Base-by-base conservation (phyloP, 2,797 vertebrate species). In the Enteromius viviparus region DNA sequence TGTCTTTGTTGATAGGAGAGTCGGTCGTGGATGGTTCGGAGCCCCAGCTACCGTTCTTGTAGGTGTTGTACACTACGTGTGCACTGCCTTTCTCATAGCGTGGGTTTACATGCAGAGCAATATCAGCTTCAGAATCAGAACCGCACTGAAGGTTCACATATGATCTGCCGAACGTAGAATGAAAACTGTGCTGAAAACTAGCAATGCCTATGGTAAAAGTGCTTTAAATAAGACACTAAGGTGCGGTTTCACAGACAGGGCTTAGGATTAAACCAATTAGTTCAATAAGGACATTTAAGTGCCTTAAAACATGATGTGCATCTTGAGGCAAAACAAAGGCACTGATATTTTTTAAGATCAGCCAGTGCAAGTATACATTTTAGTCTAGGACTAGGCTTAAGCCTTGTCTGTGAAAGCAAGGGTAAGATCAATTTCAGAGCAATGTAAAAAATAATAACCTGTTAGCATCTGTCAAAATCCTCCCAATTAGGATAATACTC, bases 81-180 rank as follows among this genome's bases (percentile, higher is more conserved):
- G 4, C 60, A 1, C 84, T 80, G 8, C 34, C 0, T 0, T 51
- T 47, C 45, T 94, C 93, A 75, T 88, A 94, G 0, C 93, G 88
- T 1, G 93, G 94, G 87, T 95, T 95, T 21, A 95, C 40, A 71
- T 94, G 94, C 12, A 95, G 83, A n/a, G 93, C 94, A 4, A 94
- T 32, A 76, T 93, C 85, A 0, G 91, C 1, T 2, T 42, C 34
- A 23, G 51, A 26, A 4, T 11, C 10, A 1, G 69, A 40, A 55
- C 78, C 85, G 29, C 83, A 85, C 23, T 75, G 74, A 21, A 91
- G 72, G 34, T 85, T 78, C 72, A 90, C 87, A n/a, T 76, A n/a
- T 76, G 88, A 89, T 58, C 90, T 89, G 65, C 29, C 77, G 14
- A 55, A 51, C 55, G 37, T 11, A 45, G 7, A 79, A 42, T 49